Conservation (phyloP, 2,797 vertebrate genomes). For the Aplochiton taeniatus region DNA sequence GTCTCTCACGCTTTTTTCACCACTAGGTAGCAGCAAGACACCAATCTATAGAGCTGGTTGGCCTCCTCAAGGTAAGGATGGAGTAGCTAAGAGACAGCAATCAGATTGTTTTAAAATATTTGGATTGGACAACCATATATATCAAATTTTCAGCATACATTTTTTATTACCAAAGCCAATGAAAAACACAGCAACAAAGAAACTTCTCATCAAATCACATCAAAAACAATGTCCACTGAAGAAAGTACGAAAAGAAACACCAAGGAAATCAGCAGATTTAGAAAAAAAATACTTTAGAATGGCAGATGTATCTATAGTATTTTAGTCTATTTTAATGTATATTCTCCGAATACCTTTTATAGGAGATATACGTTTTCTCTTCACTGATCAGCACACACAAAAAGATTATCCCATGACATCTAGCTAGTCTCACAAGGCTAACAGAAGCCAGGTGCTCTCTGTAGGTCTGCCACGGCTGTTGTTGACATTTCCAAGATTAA, state of each 20-base stretch:
- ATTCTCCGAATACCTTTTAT: too few relatives aligned
- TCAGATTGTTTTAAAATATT: neutral
- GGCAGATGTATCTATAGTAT: too few relatives aligned
- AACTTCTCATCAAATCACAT: neutral
- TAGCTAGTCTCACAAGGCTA: neutral
- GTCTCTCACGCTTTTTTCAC: neutral
- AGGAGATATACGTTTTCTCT: too few relatives aligned
- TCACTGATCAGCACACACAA: too few relatives aligned
- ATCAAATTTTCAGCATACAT: neutral
- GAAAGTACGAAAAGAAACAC: too few relatives aligned
- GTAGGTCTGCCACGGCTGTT: neutral
- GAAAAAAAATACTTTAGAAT: too few relatives aligned
- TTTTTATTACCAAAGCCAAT: constrained; percentile 2
- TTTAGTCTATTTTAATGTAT: too few relatives aligned
- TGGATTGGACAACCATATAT: neutral
- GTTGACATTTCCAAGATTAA: constrained; percentile 5
- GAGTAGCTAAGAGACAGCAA: neutral
- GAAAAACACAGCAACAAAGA: neutral
- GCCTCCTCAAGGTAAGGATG: too few relatives aligned
- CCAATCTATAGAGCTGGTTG: too few relatives aligned
- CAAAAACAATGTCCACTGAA: neutral
- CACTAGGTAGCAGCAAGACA: too few relatives aligned
- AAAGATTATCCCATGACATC: neutral
- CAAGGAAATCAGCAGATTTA: too few relatives aligned
- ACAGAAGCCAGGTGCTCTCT: neutral